Evolutionary conservation across 2,797 vertebrate genomes (phyloP), one percentile per base, ranked within the genome.

Genomic region (Xyrichtys novacula): DNA sequence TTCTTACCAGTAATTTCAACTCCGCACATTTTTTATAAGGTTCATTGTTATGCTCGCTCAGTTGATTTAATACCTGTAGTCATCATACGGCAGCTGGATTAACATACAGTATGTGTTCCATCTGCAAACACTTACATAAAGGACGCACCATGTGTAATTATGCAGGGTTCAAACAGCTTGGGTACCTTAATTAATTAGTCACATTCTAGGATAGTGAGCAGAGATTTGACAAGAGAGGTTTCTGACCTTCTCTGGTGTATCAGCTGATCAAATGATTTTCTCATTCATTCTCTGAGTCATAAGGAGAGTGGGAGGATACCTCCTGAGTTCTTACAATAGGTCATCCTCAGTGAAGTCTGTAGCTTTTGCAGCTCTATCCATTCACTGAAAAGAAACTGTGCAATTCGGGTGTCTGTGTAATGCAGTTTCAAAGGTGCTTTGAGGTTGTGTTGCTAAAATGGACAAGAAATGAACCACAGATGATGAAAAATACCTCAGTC

Each of bases 181-280:
- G 39, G 29, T 42, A 40, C 19, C 48, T 26, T 34, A 32, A 67
- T 78, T 69, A 65, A 75, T 75, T 55, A 57, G 58, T 49, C 38
- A 71, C 52, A 39, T 71, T 14, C 39, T 64, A 5, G 0, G 7
- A 67, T 46, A 31, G 40, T 48, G 22, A 52, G 20, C 44, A 65
- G 46, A 61, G 43, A 61, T 62, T 65, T 44, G 14, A 57, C 50
- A 43, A 68, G 74, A 68, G 26, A 47, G 40, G 34, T 32, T 29
- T 15, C 32, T n/a, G 55, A 57, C 59, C 59, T 43, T 60, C 20
- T 56, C 23, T 38, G 44, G n/a, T 53, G n/a, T 70, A 58, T 49
- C 26, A 25, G 43, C 42, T 7, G 7, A 68, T 64, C 22, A 31
- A 40, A 19, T 43, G 3, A 12, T 34, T 22, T 76, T 55, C 1